Base-by-base conservation (phyloP, 2,113 vertebrate genomes). In the Oxygymnocypris stewartii region DNA sequence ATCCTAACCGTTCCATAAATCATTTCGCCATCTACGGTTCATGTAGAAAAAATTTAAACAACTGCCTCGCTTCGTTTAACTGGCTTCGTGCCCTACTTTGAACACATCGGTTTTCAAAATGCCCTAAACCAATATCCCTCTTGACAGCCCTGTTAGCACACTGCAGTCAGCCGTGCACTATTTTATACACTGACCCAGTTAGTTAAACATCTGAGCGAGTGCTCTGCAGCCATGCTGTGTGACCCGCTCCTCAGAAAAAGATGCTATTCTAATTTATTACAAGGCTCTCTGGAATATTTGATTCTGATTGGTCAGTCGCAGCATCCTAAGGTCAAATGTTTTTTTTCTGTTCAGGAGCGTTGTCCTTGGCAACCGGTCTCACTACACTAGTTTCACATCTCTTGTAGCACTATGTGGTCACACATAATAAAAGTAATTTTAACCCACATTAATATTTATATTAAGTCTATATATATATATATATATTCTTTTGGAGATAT, bases 21-120 rank as follows among this genome's bases (percentile, higher is more conserved):
- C 82, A 84, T 69, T 85, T 79, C 16, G 20, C 78, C 86, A 85
- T 87, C 82, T 28, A 65, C 37, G 37, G 67, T 51, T 84, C 77
- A 59, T 20, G 8, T 20, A 47, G 40, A 87, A 85, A 59, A 79
- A 87, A 82, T 83, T 35, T 78, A 83, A 82, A 76, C 85, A 79
- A 35, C 35, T 18, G 49, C 76, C 63, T 49, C 35, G 25, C 31
- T 47, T 54, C 40, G 37, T 63, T 40, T 76, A 47, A 59, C 14
- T 42, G 28, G 44, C 28, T 35, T 31, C 18, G 18, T n/a, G 31
- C 16, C 54, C 75, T 75, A 47, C 25, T 57, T 76, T 11, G 51
- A 59, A 61, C 65, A 35, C 47, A 37, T 0, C 10, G 35, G 37
- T 54, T 63, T 77, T 54, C 57, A 71, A 47, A 76, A 76, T 40